Base-by-base conservation (phyloP, 2,113 vertebrate genomes). In the Protomyctophum bolini region DNA sequence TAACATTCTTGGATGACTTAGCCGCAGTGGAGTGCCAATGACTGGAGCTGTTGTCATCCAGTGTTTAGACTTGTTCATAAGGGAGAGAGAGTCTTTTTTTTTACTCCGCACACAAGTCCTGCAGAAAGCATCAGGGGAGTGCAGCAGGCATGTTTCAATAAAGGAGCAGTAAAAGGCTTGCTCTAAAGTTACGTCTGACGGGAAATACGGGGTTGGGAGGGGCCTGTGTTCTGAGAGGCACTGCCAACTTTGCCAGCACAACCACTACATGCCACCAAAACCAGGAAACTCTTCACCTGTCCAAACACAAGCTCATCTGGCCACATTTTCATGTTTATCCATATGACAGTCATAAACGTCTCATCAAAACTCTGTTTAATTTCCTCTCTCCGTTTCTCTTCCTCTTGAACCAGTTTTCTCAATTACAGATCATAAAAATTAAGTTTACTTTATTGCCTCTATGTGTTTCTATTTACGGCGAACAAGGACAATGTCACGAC, bases 1-100 rank as follows among this genome's bases (percentile, higher is more conserved):
- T 80, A 64, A 81, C 85, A 89, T 86, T 86, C 80, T 83, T 88
- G 78, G 83, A 90, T 78, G 82, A 77, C 79, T 83, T 76, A 7
- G 72, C 66, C 5, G 33, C n/a, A 63, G 83, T 63, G 0, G 28
- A 67, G 78, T 78, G 83, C 86, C 82, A 87, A n/a, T 59, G 78
- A 79, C 58, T 84, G 47, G 41, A 83, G 71, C 72, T 78, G 75
- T 80, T 87, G 86, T 86, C 80, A 81, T 86, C 68, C 68, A 63
- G 65, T 88, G 85, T 88, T 91, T 85, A 80, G 86, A 89, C 82
- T 79, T 80, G 79, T 77, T 86, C 62, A 70, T 77, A 72, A 71
- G 69, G 68, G 79, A 81, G 33, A 49, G 41, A n/a, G 41, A 29
- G 48, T 11, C n/a, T 57, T 64, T 15, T 54, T 41, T 6, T 41